phyloP scores from a whole-genome alignment of 2,113 vertebrate genomes.

The Ammodramus savannarum region DNA sequence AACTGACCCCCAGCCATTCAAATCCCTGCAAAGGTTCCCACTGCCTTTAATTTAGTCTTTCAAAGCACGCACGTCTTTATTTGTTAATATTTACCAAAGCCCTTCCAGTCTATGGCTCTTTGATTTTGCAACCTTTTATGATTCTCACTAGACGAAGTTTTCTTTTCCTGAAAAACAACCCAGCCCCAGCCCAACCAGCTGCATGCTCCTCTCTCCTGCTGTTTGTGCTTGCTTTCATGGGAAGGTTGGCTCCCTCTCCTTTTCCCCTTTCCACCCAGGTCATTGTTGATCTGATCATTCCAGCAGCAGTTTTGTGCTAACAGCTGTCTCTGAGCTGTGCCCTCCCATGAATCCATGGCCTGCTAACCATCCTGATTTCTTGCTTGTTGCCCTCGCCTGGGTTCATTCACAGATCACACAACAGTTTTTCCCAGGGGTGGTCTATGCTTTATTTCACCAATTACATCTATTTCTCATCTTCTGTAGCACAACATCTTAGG shows the following conservation, averaged over 20 bases:
- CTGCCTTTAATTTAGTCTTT: background rate
- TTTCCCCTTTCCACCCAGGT: background rate
- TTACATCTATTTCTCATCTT: background rate
- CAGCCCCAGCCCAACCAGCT: background rate
- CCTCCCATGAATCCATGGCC: background rate
- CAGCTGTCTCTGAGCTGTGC: background rate
- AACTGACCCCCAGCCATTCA: background rate
- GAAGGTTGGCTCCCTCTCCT: background rate
- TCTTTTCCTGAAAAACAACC: background rate
- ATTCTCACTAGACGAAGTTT: background rate
- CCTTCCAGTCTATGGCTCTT: background rate
- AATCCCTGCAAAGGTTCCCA: background rate
- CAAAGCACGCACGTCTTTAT: background rate
- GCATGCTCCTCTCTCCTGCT: background rate
- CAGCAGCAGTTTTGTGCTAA: background rate
- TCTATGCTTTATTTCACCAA: background rate
- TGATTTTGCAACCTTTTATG: constrained; percentile 2
- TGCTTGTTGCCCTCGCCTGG: background rate
- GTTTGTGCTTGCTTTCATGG: background rate
- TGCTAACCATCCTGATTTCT: background rate
- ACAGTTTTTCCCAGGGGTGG: background rate
- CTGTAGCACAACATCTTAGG: rapidly evolving
- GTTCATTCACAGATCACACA: background rate
- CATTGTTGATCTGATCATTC: background rate
- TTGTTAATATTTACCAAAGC: background rate